Evolutionary conservation across 2,888 invertebrate genomes (phyloP), one percentile per base, ranked within the genome.

Genomic region (Drosophila quinaria): DNA sequence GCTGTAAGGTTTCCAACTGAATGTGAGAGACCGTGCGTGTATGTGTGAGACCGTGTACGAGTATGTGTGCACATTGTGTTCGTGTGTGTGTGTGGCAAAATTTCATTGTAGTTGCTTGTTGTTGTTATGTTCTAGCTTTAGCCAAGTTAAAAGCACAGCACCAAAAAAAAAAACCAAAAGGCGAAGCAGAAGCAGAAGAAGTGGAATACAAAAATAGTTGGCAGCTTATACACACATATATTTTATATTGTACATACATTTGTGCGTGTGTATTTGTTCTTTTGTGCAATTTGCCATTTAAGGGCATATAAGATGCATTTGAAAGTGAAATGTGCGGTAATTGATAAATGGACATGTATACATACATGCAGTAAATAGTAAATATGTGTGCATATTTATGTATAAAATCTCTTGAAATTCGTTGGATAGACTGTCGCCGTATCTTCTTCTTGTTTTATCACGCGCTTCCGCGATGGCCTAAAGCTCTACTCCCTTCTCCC

Each of bases 111-210:
- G 70, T 72, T 72, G 71, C 60, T 83, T 76, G 62, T 68, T 80
- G 80, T 73, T 87, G 72, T 87, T 87, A 77, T 85, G 83, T 85
- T 87, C 87, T 89, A 89, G 84, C 77, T 79, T 75, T 68, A 79
- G 89, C 81, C 87, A 90, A 80, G 76, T 80, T 86, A 72, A 82
- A 80, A 73, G 66, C 79, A 80, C 66, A 62, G 74, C 78, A 77
- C 67, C 63, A 74, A 69, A 66, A 51, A 66, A 71, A 58, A 66
- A 58, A 51, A 71, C 49, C 70, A 69, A 79, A 69, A 73, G 72
- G 70, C 65, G 58, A 76, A 68, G 63, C 67, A 72, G 58, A 76
- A 68, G 63, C 67, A 72, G 59, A 75, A 75, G 64, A 64, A 70
- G 76, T 80, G 58, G 29, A 70, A 75, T 75, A 62, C 64, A 52